Evolutionary conservation across 2,113 vertebrate genomes (phyloP), one percentile per base, ranked within the genome.

Genomic region (Sitta europaea): DNA sequence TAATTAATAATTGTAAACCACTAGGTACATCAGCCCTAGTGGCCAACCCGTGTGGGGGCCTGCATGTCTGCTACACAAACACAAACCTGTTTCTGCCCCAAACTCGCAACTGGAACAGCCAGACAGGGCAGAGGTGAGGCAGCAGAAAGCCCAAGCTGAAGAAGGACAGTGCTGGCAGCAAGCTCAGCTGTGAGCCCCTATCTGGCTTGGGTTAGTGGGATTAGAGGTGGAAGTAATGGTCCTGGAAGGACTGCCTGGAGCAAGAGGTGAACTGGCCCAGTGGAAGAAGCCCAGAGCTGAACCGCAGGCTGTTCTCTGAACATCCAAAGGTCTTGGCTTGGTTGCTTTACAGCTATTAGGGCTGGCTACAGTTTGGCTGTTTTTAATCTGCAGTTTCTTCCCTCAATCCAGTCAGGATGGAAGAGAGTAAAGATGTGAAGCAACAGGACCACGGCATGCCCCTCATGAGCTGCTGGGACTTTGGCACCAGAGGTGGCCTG

Each of bases 361-460:
- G 27, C 38, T 62, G 35, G 40, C 59, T 51, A 67, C 21, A 73
- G 72, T 36, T 77, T n/a, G 50, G 22, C 31, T 63, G 15, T 0
- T 55, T 93, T 62, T 54, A 5, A 40, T 87, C 38, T 74, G 61
- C 51, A 45, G 36, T 67, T 88, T 76, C 59, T 80, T 86, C 86
- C 50, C 61, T 78, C 51, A 42, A 2, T 50, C 18, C 40, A 48
- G 7, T 11, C 58, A 62, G 38, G 42, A 70, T 4, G 28, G 35
- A 76, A 54, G 23, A 86, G 25, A 62, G 16, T 25, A 66, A 84
- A 27, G 68, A 45, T 40, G 31, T 1, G 1, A 65, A 73, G 54
- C 57, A 72, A 27, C 25, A 76, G 66, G 42, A 54, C 38, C 1
- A 1, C 11, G 21, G 42, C 50, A 48, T 0, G 0, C 35, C 70